Evolutionary conservation across 2,888 invertebrate species (phyloP).

Genomic region (Barypeithes pellucidus): DNA sequence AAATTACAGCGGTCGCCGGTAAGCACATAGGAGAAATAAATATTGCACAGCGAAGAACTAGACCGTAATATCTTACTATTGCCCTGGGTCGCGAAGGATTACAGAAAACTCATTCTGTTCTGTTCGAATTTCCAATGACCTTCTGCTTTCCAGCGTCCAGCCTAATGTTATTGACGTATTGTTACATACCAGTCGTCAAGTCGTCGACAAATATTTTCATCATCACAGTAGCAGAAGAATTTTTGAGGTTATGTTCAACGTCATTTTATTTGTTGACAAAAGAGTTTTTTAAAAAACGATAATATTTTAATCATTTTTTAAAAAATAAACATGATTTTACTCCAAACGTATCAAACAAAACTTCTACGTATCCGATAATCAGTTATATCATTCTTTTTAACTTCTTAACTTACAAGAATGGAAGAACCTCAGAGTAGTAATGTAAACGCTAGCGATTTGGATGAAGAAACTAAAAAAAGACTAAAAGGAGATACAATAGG

Average conservation of each 20-base stretch:
- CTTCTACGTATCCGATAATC: background rate
- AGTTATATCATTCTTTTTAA: background rate
- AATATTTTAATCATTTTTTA: background rate
- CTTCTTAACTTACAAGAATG: conserved; percentile 17
- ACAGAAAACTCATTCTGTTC: no score
- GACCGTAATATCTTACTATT: no score
- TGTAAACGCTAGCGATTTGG: conserved; percentile 60
- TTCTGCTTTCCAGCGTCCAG: no score
- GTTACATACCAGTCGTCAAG: background rate
- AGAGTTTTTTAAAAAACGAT: background rate
- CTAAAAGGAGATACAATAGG: conserved; percentile 86
- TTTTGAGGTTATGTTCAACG: background rate
- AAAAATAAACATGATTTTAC: conserved; percentile 13
- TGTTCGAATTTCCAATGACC: no score
- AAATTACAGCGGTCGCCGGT: no score
- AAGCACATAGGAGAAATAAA: no score
- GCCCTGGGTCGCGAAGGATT: no score
- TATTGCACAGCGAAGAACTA: no score
- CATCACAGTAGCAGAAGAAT: no score
- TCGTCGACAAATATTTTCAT: no score
- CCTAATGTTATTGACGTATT: no score
- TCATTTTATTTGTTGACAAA: background rate
- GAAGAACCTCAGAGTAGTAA: conserved; percentile 35
- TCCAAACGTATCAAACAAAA: background rate
- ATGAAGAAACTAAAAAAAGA: conserved; percentile 69